Evolutionary conservation across 2,888 invertebrate genomes (phyloP), one percentile per base, ranked within the genome.

Genomic region (Nebria brevicollis): DNA sequence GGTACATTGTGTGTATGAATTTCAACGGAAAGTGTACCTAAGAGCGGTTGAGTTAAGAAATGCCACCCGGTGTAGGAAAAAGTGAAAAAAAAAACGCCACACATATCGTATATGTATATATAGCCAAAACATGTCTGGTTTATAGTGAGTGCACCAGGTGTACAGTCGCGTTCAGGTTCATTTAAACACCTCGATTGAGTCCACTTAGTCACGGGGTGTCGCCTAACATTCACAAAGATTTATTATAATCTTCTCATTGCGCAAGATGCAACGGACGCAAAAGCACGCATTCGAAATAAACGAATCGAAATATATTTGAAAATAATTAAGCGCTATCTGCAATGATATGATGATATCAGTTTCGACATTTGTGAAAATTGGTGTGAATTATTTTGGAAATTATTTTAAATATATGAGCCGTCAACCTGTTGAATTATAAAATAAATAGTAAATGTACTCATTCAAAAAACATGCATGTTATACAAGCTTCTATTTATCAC

Each of bases 191-290:
- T 54, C 70, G 70, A 70, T 26, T 70, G 70, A 25, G 11, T 26
- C 70, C 34, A 70, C 70, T 70, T 70, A 70, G 70, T 70, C 70
- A 70, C 70, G 70, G 70, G 70, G 70, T 25, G 26, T 70, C 70
- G 34, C n/a, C 70, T 70, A 70, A 70, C 70, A 70, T 2, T 54
- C 54, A 7, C 8, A 8, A 7, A 54, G 54, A 54, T 54, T 54
- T 54, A 54, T 54, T 54, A 54, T 54, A 54, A 20, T 20, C 20
- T 54, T 11, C 54, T 54, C 54, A 54, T 2, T 34, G 34, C 34
- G 34, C 34, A 34, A 34, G 4, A 34, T 34, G 5, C 20, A 34
- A 2, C 0, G 1, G 34, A 2, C 34, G 34, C 34, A 4, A 34
- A 34, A 34, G 34, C 34, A 34, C 34, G 34, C 5, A 34, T 34